phyloP scores from a whole-genome alignment of 2,113 vertebrate genomes.

The Psophia crepitans region DNA sequence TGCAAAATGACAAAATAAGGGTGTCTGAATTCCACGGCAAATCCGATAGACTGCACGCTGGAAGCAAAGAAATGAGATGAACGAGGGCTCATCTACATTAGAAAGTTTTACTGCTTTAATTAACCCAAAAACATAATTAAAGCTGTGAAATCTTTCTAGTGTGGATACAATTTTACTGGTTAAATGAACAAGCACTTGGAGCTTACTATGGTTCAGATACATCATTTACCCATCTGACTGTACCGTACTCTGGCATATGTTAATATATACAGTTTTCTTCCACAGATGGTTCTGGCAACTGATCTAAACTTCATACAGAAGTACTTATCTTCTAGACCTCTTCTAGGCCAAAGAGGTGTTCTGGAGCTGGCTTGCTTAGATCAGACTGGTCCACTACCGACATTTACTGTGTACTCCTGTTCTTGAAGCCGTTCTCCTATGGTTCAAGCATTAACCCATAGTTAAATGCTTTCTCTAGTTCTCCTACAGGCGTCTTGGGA shows the following conservation, averaged over 20 bases:
- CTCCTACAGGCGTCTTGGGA: background rate
- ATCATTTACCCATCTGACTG: background rate
- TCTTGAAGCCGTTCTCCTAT: background rate
- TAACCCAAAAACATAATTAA: constrained; percentile 38
- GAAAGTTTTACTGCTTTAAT: constrained; percentile 53
- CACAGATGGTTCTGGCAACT: background rate
- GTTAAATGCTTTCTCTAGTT: background rate
- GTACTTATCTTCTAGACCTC: background rate
- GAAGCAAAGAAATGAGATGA: constrained; percentile 16
- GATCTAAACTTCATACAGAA: background rate
- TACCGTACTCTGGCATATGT: background rate
- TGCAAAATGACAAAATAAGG: background rate
- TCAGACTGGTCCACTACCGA: background rate
- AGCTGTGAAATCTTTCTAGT: constrained; percentile 25
- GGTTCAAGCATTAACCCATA: background rate
- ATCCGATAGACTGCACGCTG: background rate
- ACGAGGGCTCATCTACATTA: background rate
- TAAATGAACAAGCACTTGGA: constrained; percentile 26
- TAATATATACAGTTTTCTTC: background rate
- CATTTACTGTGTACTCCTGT: background rate
- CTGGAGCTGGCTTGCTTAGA: background rate
- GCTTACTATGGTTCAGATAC: background rate
- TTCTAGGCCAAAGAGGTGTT: background rate
- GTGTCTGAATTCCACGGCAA: background rate
- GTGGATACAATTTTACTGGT: background rate